Evolutionary conservation across 2,888 invertebrate genomes (phyloP).

Genomic region (Eupithecia vulgata): DNA sequence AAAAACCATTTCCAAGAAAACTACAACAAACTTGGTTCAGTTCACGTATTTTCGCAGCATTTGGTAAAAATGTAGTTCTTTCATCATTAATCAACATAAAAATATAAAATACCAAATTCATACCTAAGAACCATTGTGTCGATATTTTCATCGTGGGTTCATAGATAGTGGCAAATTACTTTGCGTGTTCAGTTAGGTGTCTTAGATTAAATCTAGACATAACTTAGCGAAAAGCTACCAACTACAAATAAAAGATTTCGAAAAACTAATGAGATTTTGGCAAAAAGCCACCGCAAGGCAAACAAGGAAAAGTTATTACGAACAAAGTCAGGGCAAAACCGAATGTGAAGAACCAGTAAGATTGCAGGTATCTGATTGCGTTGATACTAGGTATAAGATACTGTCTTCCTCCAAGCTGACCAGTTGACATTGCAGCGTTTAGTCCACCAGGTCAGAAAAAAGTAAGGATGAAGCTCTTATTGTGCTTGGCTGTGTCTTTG

Average conservation of each 20-base stretch:
- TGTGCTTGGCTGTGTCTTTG: conserved; percentile 10
- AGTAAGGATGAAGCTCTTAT: conserved; percentile 23
- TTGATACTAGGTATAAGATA: conserved; percentile 26
- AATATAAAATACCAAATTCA: too few relatives aligned
- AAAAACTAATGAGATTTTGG: not conserved
- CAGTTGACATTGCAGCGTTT: conserved; percentile 28
- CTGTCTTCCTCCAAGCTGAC: conserved; percentile 11
- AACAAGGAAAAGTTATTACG: not conserved
- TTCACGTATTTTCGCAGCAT: too few relatives aligned
- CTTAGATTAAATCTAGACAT: not conserved
- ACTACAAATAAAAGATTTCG: not conserved
- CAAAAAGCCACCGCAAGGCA: not conserved
- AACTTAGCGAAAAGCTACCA: not conserved
- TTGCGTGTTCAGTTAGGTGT: not conserved
- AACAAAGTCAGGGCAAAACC: not conserved
- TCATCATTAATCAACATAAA: not conserved
- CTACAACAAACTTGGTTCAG: too few relatives aligned
- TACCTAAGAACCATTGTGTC: too few relatives aligned
- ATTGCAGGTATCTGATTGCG: conserved; percentile 13
- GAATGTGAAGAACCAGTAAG: conserved; percentile 1
- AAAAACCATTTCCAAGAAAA: too few relatives aligned
- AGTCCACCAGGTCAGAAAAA: not conserved
- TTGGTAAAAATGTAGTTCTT: not conserved
- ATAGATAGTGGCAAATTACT: too few relatives aligned
- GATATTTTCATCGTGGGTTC: too few relatives aligned